Evolutionary conservation across 2,113 vertebrate species (phyloP).

Genomic region (Tyto alba): DNA sequence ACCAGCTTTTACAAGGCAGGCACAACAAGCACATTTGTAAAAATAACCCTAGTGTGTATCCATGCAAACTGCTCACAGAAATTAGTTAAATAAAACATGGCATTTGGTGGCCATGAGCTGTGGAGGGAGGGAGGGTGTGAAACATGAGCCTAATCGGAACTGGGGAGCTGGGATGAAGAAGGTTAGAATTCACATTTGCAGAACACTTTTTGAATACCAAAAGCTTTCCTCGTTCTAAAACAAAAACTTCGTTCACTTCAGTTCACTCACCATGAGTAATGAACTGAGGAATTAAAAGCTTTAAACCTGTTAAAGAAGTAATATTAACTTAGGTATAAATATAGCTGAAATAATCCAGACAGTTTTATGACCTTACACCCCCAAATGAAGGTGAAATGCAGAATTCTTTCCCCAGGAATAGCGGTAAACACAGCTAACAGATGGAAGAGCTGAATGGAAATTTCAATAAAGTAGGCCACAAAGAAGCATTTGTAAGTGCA

Average conservation of each 20-base stretch:
- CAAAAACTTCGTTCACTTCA: slow-evolving; percentile 68
- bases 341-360: slow-evolving; percentile 83
- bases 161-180: slow-evolving; percentile 17
- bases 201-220: slow-evolving; percentile 46
- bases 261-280: slow-evolving; percentile 65
- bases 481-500: slow-evolving; percentile 82
- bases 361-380: slow-evolving; percentile 83
- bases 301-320: slow-evolving; percentile 83
- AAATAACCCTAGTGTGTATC: background rate
- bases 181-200: slow-evolving; percentile 38
- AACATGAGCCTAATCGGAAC: slow-evolving; percentile 1
- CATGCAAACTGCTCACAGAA: background rate
- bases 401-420: slow-evolving; percentile 79
- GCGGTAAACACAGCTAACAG: slow-evolving; percentile 80
- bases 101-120: background rate
- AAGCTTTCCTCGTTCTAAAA: slow-evolving; percentile 63
- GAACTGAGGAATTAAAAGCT: slow-evolving; percentile 76
- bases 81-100: background rate
- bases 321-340: slow-evolving; percentile 84
- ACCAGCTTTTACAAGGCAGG: background rate
- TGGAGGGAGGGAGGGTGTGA: background rate
- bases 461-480: slow-evolving; percentile 83
- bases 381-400: slow-evolving; percentile 78
- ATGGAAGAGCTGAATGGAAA: slow-evolving; percentile 83
- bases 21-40: background rate